These are phyloP conservation scores for Cancer borealis DNA, from an alignment of 2,888 invertebrate species.

Conservation along the genomic window DNA sequence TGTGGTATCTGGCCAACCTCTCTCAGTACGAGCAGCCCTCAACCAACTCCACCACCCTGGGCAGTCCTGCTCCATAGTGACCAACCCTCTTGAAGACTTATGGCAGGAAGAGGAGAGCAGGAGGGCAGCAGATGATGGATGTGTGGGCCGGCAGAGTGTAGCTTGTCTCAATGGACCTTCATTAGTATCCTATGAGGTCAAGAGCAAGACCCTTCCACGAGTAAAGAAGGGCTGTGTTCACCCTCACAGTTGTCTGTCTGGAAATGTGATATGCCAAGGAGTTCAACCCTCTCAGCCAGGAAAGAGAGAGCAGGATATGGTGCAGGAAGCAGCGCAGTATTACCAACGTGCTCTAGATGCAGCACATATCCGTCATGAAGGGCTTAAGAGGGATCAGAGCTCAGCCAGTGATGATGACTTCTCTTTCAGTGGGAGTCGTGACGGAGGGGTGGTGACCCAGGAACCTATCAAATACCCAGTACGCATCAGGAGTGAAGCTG, in stretches of 20 bases:
- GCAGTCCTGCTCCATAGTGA: constrained; percentile 67
- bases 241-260: constrained; percentile 56
- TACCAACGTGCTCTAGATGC: constrained; percentile 65
- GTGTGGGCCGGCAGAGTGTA: constrained; percentile 53
- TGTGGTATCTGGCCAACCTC: constrained; percentile 74
- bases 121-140: constrained; percentile 55
- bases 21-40: constrained; percentile 65
- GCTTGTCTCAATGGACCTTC: constrained; percentile 62
- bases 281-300: constrained; percentile 44
- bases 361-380: constrained; percentile 56
- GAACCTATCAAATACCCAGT: constrained; percentile 72
- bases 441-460: constrained; percentile 58
- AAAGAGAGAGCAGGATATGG: constrained; percentile 61
- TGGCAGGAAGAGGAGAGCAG: constrained; percentile 64
- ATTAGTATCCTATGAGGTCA: neutral
- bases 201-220: constrained; percentile 52
- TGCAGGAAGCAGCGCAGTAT: constrained; percentile 67
- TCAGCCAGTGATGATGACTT: constrained; percentile 62
- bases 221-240: constrained; percentile 48
- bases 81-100: constrained; percentile 75
- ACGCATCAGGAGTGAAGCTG: constrained; percentile 73
- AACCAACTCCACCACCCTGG: constrained; percentile 51
- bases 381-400: constrained; percentile 55
- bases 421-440: constrained; percentile 54
- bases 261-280: constrained; percentile 51